These are phyloP conservation scores for Tanypteryx hageni DNA, from an alignment of 2,888 invertebrate species.

Conservation along the genomic window DNA sequence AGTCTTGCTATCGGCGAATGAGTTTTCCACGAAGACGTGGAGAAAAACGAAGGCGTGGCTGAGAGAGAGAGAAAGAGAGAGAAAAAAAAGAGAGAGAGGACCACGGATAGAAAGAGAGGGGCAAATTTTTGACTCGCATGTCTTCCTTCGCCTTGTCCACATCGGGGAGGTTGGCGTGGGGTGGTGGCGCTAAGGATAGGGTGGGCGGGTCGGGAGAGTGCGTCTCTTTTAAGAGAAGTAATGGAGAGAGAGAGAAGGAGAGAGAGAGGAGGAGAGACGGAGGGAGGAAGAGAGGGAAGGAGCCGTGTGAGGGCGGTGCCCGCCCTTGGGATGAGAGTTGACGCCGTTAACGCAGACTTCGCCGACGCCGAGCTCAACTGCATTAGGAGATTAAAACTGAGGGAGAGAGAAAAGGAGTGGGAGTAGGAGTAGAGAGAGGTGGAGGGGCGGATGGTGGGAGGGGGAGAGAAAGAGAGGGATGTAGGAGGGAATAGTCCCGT, in stretches of 20 bases:
- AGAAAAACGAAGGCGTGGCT: too few relatives aligned
- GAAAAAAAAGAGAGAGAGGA: too few relatives aligned
- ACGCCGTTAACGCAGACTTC: neutral
- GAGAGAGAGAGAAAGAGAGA: too few relatives aligned
- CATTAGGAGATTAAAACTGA: conserved; percentile 57
- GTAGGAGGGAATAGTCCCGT: neutral
- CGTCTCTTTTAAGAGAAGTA: too few relatives aligned
- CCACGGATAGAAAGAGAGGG: neutral
- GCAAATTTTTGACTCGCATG: neutral
- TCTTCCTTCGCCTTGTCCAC: neutral
- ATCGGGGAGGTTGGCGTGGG: neutral
- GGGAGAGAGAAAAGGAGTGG: neutral
- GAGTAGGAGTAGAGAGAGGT: neutral
- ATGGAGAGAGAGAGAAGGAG: neutral
- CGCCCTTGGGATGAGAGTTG: conserved; percentile 8
- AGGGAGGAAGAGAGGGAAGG: neutral
- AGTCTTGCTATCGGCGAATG: too few relatives aligned
- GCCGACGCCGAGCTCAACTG: conserved; percentile 15
- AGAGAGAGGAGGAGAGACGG: neutral
- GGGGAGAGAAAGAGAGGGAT: neutral
- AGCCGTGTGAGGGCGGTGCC: conserved; percentile 42
- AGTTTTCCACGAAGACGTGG: too few relatives aligned
- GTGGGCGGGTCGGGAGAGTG: neutral
- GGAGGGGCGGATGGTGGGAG: neutral
- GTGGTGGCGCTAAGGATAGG: neutral